A percentile compares a stretch with the other conserved stretches of the same genome.
Conservation (phyloP, 92 coral and sea anemone genomes). For the Phenganax marumi region DNA sequence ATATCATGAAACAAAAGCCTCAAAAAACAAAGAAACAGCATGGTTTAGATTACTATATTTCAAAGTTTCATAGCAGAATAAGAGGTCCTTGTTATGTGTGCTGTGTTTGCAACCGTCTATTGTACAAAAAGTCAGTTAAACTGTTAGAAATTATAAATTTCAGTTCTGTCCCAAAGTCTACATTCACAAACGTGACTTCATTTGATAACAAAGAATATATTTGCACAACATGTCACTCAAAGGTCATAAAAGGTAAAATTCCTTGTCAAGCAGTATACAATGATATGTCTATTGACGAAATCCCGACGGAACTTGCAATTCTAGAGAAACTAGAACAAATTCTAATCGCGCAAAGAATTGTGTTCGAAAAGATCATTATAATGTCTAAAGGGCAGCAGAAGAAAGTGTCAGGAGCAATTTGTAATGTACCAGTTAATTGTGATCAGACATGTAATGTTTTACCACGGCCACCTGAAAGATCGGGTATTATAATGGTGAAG, state of each 20-base stretch:
- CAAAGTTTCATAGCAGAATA: neutral
- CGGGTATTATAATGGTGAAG: slow-evolving; percentile 66
- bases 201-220: too few relatives aligned
- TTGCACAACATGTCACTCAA: slow-evolving; percentile 69
- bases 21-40: neutral
- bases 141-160: slow-evolving; percentile 31
- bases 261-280: too few relatives aligned
- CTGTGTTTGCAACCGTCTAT: slow-evolving; percentile 47
- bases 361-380: too few relatives aligned
- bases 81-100: neutral
- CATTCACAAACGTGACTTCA: slow-evolving; percentile 30
- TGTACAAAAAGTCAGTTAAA: slow-evolving; percentile 56
- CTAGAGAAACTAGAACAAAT: neutral
- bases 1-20: neutral
- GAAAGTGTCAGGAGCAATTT: neutral
- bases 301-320: slow-evolving; percentile 54
- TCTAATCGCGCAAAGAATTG: too few relatives aligned
- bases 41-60: neutral
- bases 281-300: slow-evolving; percentile 55
- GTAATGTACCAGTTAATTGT: too few relatives aligned
- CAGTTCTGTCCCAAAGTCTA: slow-evolving; percentile 40
- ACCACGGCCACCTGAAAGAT: slow-evolving; percentile 49
- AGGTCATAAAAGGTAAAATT: too few relatives aligned
- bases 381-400: neutral
- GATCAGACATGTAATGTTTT: too few relatives aligned